phyloP scores from a whole-genome alignment of 23 tunicate genomes.

The Styela plicata region DNA sequence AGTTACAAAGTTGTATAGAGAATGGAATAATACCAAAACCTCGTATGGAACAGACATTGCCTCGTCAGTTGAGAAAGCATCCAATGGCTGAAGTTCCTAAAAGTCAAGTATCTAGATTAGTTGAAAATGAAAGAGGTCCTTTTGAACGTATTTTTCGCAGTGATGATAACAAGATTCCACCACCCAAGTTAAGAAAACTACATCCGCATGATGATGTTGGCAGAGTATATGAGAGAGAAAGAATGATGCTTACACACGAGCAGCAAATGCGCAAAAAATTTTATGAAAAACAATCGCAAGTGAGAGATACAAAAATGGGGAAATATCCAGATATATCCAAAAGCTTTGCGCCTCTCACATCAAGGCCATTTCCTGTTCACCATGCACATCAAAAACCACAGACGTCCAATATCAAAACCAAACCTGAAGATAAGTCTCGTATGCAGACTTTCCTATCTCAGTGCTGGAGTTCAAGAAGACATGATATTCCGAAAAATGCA shows the following conservation, averaged over 20 bases:
- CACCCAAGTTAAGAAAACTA: not conserved
- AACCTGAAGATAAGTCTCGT: not conserved
- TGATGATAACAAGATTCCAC: not conserved
- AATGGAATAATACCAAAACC: not conserved
- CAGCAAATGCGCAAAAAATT: not conserved
- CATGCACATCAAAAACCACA: not conserved
- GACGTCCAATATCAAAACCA: not conserved
- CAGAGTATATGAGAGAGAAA: not conserved
- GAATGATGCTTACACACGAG: not conserved
- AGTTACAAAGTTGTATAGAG: not conserved
- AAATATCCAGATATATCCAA: not conserved
- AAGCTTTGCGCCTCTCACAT: not conserved
- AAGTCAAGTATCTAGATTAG: not conserved
- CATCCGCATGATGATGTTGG: not conserved
- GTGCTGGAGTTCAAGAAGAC: conserved; percentile 22
- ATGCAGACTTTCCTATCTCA: conserved; percentile 15
- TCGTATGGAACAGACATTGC: not conserved
- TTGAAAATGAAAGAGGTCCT: not conserved
- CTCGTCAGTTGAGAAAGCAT: not conserved
- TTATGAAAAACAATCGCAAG: not conserved
- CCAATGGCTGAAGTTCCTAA: not conserved
- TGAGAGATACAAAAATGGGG: not conserved
- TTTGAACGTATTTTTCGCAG: not conserved
- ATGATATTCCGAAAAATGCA: conserved; percentile 19
- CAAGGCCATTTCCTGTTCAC: not conserved